These are phyloP conservation scores for Rhinopithecus roxellana DNA, from an alignment of 2,113 vertebrate species.

Conservation along the genomic window DNA sequence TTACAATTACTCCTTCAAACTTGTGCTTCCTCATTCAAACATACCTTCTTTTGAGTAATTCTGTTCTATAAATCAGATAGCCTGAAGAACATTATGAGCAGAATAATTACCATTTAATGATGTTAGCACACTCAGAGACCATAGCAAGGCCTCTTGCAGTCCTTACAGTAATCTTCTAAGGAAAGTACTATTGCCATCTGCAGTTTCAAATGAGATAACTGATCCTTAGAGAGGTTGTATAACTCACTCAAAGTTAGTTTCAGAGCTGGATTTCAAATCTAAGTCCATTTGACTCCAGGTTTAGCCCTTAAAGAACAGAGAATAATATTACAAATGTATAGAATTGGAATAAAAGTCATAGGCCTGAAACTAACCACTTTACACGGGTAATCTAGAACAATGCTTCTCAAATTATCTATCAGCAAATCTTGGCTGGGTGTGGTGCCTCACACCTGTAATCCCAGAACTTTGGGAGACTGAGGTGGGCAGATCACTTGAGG, in stretches of 20 bases:
- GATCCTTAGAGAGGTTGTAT: not conserved
- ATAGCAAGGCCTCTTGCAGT: not conserved
- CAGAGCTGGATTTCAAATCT: not conserved
- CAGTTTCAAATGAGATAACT: not conserved
- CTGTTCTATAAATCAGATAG: not conserved
- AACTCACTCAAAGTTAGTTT: not conserved
- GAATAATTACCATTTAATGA: not conserved
- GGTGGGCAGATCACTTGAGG: too few relatives aligned
- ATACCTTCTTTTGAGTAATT: not conserved
- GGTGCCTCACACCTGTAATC: too few relatives aligned
- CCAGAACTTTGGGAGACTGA: too few relatives aligned
- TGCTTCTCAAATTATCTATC: not conserved
- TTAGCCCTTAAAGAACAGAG: not conserved
- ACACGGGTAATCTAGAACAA: not conserved
- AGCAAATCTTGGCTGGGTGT: not conserved
- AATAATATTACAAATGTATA: not conserved
- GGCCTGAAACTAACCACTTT: not conserved
- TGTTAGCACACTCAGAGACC: not conserved
- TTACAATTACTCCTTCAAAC: not conserved
- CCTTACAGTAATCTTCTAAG: not conserved
- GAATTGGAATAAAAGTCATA: not conserved
- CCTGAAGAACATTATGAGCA: not conserved
- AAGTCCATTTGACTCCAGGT: not conserved
- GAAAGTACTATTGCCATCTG: not conserved
- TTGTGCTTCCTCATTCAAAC: not conserved